Percentiles rank a stretch among this genome's conserved stretches.
These are phyloP conservation scores for Aplochiton taeniatus DNA, from an alignment of 2,797 vertebrate genomes.

Conservation along the genomic window DNA sequence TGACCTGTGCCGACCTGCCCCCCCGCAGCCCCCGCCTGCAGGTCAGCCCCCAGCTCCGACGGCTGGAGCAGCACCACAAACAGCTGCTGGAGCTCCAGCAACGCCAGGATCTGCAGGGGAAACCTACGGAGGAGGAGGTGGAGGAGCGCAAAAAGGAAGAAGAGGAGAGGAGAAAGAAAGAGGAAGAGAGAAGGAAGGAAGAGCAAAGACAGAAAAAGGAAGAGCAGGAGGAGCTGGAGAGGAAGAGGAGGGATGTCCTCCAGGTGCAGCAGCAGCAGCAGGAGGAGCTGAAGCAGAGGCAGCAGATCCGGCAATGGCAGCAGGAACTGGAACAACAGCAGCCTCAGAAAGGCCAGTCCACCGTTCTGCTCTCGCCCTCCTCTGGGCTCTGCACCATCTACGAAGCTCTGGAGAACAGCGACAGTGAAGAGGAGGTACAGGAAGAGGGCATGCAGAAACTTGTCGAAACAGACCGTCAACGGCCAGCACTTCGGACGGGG, in stretches of 20 bases:
- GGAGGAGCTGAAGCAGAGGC: constrained; percentile 71
- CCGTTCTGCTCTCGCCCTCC: constrained; percentile 63
- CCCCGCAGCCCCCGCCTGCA: constrained; percentile 55
- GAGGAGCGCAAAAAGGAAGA: constrained; percentile 37
- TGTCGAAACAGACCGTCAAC: not conserved
- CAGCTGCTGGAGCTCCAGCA: constrained; percentile 75
- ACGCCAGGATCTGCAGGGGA: constrained; percentile 63
- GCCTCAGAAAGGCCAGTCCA: constrained; percentile 48
- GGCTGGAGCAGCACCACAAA: constrained; percentile 75
- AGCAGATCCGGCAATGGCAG: constrained; percentile 79
- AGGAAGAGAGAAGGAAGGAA: constrained; percentile 41
- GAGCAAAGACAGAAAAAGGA: constrained; percentile 51
- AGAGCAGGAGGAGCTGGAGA: constrained; percentile 28
- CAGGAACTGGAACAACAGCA: constrained; percentile 67
- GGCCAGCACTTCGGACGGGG: not conserved
- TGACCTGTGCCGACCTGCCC: constrained; percentile 71
- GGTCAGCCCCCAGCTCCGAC: constrained; percentile 69
- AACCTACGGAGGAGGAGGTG: constrained; percentile 44
- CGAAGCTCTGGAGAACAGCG: constrained; percentile 80
- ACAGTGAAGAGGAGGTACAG: constrained; percentile 57
- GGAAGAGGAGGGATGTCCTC: constrained; percentile 56
- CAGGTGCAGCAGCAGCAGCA: constrained; percentile 72
- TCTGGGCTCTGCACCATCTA: constrained; percentile 85
- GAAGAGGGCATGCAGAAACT: constrained; percentile 30
- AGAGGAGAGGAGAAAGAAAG: constrained; percentile 34